Evolutionary conservation across 2,113 vertebrate genomes (phyloP), one percentile per base, ranked within the genome.

Genomic region (Istiophorus platypterus): DNA sequence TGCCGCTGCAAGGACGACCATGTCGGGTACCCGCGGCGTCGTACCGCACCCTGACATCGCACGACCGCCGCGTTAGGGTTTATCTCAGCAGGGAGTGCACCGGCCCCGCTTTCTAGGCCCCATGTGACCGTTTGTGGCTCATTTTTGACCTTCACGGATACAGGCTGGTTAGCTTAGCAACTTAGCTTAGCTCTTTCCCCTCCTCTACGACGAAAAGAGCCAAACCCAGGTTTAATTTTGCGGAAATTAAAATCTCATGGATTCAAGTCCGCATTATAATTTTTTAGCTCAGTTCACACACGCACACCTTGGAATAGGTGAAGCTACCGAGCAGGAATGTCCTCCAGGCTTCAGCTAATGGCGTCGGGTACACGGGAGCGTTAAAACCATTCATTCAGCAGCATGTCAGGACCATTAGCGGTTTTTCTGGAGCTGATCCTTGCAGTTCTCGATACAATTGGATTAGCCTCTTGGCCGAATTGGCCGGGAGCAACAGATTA

Each of bases 81-180:
- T 9, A 5, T 34, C 26, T 4, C 9, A 37, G 15, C 24, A 5
- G 51, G 8, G 14, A 2, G 29, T 31, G 24, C 26, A 11, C 34
- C 0, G 6, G 59, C 4, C 7, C 26, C 2, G 2, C 20, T 47
- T 3, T 6, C 15, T 27, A 22, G 74, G 74, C 56, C 65, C 17
- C 20, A 18, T 41, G 20, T 68, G 69, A 27, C 47, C 9, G 42
- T 78, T 37, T 66, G 20, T 29, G 20, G 77, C 26, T 78, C 63
- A 45, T 85, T 89, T 81, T 56, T 94, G 92, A 93, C 92, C 93
- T 94, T 93, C 92, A 94, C n/a, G 72, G 62, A 76, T 75, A 67
- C 51, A 41, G 64, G 2, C 52, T 84, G 59, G 64, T 81, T 92
- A 93, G 91, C 90, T 80, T 91, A 92, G 84, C 84, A 20, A 17